phyloP scores from a whole-genome alignment of 2,888 invertebrate genomes.

The Steinernema scapterisci region DNA sequence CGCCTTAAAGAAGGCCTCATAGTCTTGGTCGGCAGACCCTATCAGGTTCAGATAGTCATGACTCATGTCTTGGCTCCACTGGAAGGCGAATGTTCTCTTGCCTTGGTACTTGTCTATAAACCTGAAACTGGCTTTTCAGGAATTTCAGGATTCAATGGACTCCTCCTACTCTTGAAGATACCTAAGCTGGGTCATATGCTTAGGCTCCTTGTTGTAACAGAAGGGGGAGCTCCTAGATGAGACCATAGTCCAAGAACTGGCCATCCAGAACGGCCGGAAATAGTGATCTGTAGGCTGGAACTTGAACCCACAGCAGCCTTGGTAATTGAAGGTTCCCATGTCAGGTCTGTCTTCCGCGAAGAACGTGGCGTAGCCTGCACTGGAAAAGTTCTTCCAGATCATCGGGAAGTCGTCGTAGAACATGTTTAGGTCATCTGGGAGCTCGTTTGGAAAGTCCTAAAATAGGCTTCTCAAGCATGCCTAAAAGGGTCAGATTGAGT shows the following conservation, averaged over 20 bases:
- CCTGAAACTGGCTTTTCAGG: conserved; percentile 30
- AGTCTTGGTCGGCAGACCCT: conserved; percentile 46
- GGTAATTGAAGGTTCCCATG: conserved; percentile 68
- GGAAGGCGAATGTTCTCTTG: conserved; percentile 47
- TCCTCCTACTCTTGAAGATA: conserved; percentile 47
- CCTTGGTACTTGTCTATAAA: conserved; percentile 45
- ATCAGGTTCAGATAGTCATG: conserved; percentile 42
- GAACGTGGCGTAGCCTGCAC: conserved; percentile 65
- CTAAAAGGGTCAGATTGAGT: neutral
- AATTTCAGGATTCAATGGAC: too few species aligned
- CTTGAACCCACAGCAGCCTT: conserved; percentile 62
- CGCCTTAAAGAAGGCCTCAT: conserved; percentile 42
- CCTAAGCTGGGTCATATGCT: conserved; percentile 46
- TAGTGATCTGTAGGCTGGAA: conserved; percentile 68
- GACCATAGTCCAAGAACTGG: conserved; percentile 47
- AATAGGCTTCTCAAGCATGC: too few species aligned
- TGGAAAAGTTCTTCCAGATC: neutral
- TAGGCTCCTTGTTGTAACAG: conserved; percentile 49
- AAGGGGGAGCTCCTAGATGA: conserved; percentile 43
- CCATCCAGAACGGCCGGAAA: conserved; percentile 61
- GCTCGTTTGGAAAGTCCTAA: conserved; percentile 22
- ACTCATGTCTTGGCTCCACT: conserved; percentile 54
- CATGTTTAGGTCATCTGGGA: conserved; percentile 18
- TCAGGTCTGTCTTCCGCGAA: conserved; percentile 68
- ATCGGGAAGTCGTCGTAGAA: conserved; percentile 31